Percentiles rank a stretch among this genome's conserved stretches.
Conservation (phyloP, 2,888 invertebrate species). For the Lasioglossum malachurum region DNA sequence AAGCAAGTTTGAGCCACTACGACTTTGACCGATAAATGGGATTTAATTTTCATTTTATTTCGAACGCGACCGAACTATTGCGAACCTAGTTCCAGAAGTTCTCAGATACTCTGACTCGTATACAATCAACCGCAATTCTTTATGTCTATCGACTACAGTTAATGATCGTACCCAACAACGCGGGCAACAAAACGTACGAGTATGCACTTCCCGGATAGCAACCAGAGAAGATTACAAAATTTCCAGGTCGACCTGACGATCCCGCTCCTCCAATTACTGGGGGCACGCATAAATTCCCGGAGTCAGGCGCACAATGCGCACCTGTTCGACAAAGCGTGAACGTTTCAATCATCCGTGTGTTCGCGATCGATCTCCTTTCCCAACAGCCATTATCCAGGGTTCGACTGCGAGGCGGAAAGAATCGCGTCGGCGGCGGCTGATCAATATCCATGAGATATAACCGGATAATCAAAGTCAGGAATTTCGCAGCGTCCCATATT, state of each 20-base stretch:
- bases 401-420: slow-evolving; percentile 25
- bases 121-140: background rate
- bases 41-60: background rate
- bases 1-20: background rate
- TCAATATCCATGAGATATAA: slow-evolving; percentile 51
- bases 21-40: background rate
- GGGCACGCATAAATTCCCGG: slow-evolving; percentile 1
- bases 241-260: background rate
- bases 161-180: background rate
- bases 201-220: background rate
- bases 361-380: slow-evolving; percentile 11
- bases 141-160: background rate
- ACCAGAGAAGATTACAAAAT: background rate
- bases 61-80: background rate
- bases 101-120: background rate
- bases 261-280: background rate
- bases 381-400: slow-evolving; percentile 4
- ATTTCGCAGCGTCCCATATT: slow-evolving; percentile 44
- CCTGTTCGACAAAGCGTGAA: slow-evolving; percentile 22
- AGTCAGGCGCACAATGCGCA: background rate
- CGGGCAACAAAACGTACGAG: background rate
- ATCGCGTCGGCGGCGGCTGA: slow-evolving; percentile 27
- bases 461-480: slow-evolving; percentile 54
- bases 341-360: slow-evolving; percentile 10
- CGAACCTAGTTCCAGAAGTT: background rate